These are phyloP conservation scores for Villa cingulata DNA, from an alignment of 2,888 invertebrate species.

Conservation along the genomic window DNA sequence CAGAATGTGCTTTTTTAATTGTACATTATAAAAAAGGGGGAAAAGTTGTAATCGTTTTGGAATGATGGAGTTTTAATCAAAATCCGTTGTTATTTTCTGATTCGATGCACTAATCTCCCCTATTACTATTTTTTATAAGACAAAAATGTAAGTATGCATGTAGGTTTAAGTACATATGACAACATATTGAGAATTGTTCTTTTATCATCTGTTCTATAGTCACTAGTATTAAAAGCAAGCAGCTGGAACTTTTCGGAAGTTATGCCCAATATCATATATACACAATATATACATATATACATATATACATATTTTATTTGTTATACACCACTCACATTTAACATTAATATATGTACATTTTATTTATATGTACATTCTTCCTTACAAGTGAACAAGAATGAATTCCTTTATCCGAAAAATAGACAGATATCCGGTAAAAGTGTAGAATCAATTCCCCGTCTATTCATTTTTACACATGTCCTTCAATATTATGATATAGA, in stretches of 20 bases:
- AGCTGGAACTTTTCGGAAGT: neutral
- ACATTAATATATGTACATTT: neutral
- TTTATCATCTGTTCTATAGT: neutral
- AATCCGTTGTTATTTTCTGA: constrained; percentile 46
- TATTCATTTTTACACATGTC: neutral
- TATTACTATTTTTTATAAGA: no score
- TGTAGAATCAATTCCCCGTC: neutral
- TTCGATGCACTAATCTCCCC: constrained; percentile 43
- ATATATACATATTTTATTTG: no score
- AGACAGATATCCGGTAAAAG: constrained; percentile 14
- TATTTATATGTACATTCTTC: neutral
- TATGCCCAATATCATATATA: no score
- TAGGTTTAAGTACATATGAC: no score
- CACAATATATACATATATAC: no score
- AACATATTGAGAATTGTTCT: no score
- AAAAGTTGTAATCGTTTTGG: constrained; percentile 8
- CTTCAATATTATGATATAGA: neutral
- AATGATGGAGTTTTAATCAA: constrained; percentile 36
- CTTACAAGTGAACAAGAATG: constrained; percentile 7
- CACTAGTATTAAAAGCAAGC: neutral
- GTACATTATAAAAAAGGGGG: constrained; percentile 14
- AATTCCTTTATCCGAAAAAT: constrained; percentile 15
- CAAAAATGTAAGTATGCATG: no score
- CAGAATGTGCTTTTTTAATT: no score
- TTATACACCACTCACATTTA: no score